Base-by-base conservation (phyloP, 2,113 vertebrate genomes). In the Talpa occidentalis region DNA sequence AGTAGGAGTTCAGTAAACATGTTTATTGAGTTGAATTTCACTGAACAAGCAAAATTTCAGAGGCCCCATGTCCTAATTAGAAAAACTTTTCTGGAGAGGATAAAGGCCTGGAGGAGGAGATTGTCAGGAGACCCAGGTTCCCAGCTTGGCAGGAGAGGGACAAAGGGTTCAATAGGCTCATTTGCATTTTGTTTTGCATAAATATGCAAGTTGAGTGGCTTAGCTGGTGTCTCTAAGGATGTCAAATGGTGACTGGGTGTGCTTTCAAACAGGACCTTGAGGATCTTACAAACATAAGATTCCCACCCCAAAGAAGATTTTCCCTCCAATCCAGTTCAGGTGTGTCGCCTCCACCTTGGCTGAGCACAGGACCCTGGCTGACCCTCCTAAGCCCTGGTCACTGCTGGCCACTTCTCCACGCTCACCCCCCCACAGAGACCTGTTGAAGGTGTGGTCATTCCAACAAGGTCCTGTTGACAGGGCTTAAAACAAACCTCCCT, bases 151-250 rank as follows among this genome's bases (percentile, higher is more conserved):
- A 83, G 86, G 54, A 67, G 22, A 62, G 2, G 97, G 76, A 97
- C 97, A 97, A 97, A 97, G 72, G 84, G 73, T 91, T 96, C 96
- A 96, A 78, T 97, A 80, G 91, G 24, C 84, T 97, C 90, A 97
- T 97, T 97, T 97, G 96, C 96, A 97, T 97, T 96, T 93, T 95
- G 88, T 96, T 97, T 97, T 97, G 96, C 96, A 97, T 97, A 97
- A 97, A 96, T 97, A 97, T 97, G 96, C 94, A 88, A 96, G 96
- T 92, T 10, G 30, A 96, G 96, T 69, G 80, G 84, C 87, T 90
- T 90, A 66, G 93, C 77, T 66, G 67, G 42, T 94, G 84, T 97
- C 95, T 97, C 95, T 83, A 93, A 97, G 79, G 81, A 91, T 95
- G 94, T 96, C 90, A 91, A 94, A 95, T 74, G 49, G 93, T 79